A percentile compares a stretch with the other conserved stretches of the same genome.
These are phyloP conservation scores for Molossus molossus DNA, from an alignment of 2,797 vertebrate genomes.

Conservation along the genomic window DNA sequence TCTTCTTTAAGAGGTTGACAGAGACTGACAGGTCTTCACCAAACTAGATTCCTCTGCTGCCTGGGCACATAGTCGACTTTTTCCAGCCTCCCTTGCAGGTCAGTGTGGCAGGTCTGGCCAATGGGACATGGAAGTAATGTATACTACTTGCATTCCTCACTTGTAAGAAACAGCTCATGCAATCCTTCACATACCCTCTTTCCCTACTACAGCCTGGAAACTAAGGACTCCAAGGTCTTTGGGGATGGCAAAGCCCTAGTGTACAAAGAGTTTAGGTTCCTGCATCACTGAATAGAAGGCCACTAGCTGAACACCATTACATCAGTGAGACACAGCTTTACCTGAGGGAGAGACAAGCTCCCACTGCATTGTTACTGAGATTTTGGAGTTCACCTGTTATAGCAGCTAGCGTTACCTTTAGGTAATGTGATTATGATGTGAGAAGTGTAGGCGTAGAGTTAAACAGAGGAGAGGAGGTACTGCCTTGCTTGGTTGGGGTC, in stretches of 20 bases:
- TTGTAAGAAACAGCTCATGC: neutral
- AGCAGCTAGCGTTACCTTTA: neutral
- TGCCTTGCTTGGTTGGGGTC: neutral
- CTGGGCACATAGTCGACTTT: neutral
- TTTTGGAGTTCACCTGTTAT: neutral
- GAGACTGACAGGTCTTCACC: neutral
- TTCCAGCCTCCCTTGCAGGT: neutral
- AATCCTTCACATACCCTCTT: neutral
- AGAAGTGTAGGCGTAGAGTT: neutral
- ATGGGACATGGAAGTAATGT: neutral
- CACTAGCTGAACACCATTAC: neutral
- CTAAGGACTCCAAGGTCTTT: neutral
- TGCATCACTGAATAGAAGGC: neutral
- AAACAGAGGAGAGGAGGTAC: neutral
- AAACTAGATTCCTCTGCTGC: neutral
- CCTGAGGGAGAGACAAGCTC: neutral
- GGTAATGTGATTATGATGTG: neutral
- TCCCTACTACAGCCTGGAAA: constrained; percentile 7
- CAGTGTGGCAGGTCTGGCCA: neutral
- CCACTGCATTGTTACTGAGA: neutral
- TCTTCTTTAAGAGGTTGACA: neutral
- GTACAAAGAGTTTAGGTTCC: neutral
- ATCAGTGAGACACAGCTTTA: neutral
- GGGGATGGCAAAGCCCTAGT: neutral
- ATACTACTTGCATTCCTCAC: neutral